These are phyloP conservation scores for Hylaeus anthracinus DNA, from an alignment of 1,140 invertebrate species.

Conservation along the genomic window DNA sequence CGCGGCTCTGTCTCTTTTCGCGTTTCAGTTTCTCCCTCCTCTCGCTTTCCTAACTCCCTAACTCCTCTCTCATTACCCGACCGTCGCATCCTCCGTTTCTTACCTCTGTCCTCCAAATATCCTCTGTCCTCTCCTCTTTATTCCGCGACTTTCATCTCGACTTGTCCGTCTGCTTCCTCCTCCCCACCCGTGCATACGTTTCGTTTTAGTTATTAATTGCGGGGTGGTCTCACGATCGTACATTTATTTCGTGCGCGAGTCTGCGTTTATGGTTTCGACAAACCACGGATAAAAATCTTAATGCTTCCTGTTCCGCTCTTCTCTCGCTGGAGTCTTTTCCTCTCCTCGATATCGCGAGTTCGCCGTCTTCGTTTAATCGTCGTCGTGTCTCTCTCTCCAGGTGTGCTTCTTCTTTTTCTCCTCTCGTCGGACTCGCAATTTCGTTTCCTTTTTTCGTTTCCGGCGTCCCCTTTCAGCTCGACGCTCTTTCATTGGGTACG, in stretches of 20 bases:
- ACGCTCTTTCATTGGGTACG: constrained; percentile 10
- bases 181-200: too few species aligned
- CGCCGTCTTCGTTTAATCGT: constrained; percentile 36
- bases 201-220: too few species aligned
- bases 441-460: constrained; percentile 10
- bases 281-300: too few species aligned
- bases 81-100: not conserved
- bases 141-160: too few species aligned
- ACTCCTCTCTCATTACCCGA: not conserved
- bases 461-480: not conserved
- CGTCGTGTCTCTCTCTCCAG: not conserved
- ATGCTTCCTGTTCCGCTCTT: too few species aligned
- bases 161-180: too few species aligned
- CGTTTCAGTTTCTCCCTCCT: not conserved
- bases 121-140: not conserved
- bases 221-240: too few species aligned
- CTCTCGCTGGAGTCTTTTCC: not conserved
- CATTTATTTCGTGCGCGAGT: too few species aligned
- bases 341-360: constrained; percentile 5
- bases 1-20: not conserved
- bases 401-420: not conserved
- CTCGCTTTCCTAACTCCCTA: not conserved
- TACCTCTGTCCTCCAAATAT: not conserved
- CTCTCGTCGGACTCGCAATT: constrained; percentile 8
- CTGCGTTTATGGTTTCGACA: too few species aligned